Conservation (phyloP, 1,140 invertebrate species). For the Caenorhabditis tropicalis region DNA sequence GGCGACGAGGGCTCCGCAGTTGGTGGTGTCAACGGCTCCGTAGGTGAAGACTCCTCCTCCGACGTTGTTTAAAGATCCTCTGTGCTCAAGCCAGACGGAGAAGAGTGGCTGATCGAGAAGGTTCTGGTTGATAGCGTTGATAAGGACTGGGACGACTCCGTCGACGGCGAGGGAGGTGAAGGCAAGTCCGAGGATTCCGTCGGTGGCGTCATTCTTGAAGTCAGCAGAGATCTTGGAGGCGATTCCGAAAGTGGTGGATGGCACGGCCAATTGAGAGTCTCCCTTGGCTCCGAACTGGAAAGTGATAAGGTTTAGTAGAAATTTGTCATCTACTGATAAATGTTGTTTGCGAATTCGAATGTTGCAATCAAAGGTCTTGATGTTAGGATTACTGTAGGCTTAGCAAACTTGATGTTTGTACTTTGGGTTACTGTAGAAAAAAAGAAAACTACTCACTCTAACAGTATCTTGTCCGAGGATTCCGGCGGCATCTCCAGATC, state of each 20-base stretch:
- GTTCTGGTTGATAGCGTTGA: conserved; percentile 53
- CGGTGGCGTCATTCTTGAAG: conserved; percentile 74
- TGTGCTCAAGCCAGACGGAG: conserved; percentile 48
- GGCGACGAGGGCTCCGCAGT: conserved; percentile 51
- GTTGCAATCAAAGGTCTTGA: not conserved
- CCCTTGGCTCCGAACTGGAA: conserved; percentile 47
- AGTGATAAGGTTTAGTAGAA: not conserved
- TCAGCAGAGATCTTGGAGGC: conserved; percentile 42
- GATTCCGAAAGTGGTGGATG: conserved; percentile 50
- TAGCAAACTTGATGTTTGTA: too few relatives aligned
- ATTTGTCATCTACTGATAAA: not conserved
- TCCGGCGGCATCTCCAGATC: conserved; percentile 45
- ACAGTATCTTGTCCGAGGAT: conserved; percentile 53
- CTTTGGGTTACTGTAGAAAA: too few relatives aligned
- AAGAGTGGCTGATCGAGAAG: conserved; percentile 53
- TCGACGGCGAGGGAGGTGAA: conserved; percentile 82
- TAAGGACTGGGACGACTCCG: conserved; percentile 50
- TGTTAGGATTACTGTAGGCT: too few relatives aligned
- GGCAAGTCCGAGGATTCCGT: conserved; percentile 89
- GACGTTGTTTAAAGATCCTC: conserved; percentile 32
- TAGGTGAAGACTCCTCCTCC: conserved; percentile 55
- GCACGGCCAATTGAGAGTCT: conserved; percentile 26
- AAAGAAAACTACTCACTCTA: conserved; percentile 31
- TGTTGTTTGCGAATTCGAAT: not conserved
- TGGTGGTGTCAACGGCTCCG: conserved; percentile 52